phyloP scores from a whole-genome alignment of 2,797 vertebrate genomes.

The Phrynocephalus vlangalii region DNA sequence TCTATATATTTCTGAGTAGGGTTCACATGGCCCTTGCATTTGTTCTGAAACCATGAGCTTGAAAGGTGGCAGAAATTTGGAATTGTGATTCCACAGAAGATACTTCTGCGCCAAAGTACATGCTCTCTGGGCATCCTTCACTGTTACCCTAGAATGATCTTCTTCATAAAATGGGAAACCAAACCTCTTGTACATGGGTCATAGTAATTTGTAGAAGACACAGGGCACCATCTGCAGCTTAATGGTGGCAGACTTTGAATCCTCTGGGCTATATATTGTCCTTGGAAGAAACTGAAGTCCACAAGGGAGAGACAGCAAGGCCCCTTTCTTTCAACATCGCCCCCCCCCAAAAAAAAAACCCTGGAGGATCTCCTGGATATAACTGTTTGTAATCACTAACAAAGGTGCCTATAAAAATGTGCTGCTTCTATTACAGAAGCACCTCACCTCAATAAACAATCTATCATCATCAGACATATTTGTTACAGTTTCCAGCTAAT shows the following conservation, averaged over 20 bases:
- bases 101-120: neutral
- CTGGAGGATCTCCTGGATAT: neutral
- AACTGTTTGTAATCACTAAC: neutral
- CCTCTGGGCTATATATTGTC: too few species aligned
- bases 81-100: neutral
- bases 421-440: neutral
- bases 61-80: neutral
- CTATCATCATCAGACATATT: slow-evolving; percentile 34
- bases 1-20: too few species aligned
- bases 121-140: neutral
- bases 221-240: neutral
- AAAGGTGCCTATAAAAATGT: slow-evolving; percentile 5
- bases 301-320: too few species aligned
- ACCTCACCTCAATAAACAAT: slow-evolving; percentile 25
- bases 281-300: too few species aligned
- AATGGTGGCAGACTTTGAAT: neutral
- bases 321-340: neutral
- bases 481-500: slow-evolving; percentile 43
- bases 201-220: neutral
- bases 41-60: neutral
- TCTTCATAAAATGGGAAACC: neutral
- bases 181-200: neutral
- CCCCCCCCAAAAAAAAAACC: neutral
- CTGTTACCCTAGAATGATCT: neutral
- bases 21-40: neutral